These are phyloP conservation scores for Eudasyphora cyanicolor DNA, from an alignment of 2,888 invertebrate species.

Conservation along the genomic window DNA sequence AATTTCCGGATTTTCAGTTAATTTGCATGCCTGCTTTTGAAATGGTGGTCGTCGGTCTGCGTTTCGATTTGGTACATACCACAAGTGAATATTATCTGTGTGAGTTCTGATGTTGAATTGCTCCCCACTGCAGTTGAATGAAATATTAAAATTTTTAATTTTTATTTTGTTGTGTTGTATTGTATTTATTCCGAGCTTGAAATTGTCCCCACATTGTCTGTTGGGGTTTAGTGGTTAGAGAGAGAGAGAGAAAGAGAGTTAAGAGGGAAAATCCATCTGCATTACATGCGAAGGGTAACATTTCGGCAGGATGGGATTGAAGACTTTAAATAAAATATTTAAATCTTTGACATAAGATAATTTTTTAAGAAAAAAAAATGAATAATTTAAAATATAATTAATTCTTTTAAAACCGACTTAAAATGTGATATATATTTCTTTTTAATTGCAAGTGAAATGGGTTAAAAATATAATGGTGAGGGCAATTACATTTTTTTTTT, in stretches of 20 bases:
- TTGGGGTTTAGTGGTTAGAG: conserved; percentile 34
- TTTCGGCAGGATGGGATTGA: not conserved
- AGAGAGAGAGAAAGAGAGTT: not conserved
- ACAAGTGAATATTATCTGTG: not conserved
- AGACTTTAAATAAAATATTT: too few species aligned
- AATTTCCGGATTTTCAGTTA: conserved; percentile 56
- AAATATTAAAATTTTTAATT: conserved; percentile 35
- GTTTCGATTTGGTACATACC: not conserved
- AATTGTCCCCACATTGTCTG: conserved; percentile 49
- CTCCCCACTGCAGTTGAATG: conserved; percentile 44
- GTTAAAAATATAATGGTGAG: too few species aligned
- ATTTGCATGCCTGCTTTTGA: conserved; percentile 9
- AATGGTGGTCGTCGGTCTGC: not conserved
- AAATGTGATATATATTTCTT: too few species aligned
- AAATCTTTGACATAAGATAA: too few species aligned
- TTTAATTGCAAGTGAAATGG: too few species aligned
- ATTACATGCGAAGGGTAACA: not conserved
- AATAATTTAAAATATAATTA: too few species aligned
- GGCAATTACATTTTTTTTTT: too few species aligned
- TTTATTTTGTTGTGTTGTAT: not conserved
- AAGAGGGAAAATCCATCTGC: not conserved
- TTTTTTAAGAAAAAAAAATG: too few species aligned
- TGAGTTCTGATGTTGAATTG: not conserved
- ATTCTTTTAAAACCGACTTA: too few species aligned
- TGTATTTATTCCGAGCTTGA: too few species aligned